These are phyloP conservation scores for Mycteria americana DNA, from an alignment of 2,797 vertebrate species.

Conservation along the genomic window DNA sequence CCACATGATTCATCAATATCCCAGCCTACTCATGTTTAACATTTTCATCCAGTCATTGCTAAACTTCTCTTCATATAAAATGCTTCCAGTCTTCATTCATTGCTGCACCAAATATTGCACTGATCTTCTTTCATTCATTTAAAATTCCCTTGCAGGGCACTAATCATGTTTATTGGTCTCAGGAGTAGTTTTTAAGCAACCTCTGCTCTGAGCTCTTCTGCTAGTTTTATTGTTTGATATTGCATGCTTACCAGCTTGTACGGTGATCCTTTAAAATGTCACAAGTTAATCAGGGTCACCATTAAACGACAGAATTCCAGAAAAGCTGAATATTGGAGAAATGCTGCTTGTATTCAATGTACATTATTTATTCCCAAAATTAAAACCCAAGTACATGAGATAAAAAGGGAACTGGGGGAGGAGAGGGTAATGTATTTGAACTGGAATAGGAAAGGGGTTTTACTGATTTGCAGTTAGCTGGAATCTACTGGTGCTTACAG, in stretches of 20 bases:
- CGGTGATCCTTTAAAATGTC: neutral
- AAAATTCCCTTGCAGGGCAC: neutral
- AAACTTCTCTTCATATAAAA: neutral
- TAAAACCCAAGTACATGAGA: neutral
- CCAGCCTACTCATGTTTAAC: neutral
- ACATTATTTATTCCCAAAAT: neutral
- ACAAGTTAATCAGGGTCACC: neutral
- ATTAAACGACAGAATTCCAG: neutral
- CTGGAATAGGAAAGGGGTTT: neutral
- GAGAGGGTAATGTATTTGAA: neutral
- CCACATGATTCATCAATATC: neutral
- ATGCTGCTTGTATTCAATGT: neutral
- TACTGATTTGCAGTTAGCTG: neutral
- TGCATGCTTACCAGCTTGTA: neutral
- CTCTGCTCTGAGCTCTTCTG: neutral
- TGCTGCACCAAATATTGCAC: neutral
- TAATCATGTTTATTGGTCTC: neutral
- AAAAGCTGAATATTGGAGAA: neutral
- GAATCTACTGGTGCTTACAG: neutral
- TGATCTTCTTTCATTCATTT: neutral
- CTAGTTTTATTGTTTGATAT: neutral
- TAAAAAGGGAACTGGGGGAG: neutral
- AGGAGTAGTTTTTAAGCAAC: slow-evolving; percentile 1
- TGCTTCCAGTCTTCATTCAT: neutral
- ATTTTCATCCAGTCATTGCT: neutral